A percentile compares a stretch with the other conserved stretches of the same genome.
phyloP scores from a whole-genome alignment of 2,113 vertebrate genomes.

The Acinonyx jubatus region DNA sequence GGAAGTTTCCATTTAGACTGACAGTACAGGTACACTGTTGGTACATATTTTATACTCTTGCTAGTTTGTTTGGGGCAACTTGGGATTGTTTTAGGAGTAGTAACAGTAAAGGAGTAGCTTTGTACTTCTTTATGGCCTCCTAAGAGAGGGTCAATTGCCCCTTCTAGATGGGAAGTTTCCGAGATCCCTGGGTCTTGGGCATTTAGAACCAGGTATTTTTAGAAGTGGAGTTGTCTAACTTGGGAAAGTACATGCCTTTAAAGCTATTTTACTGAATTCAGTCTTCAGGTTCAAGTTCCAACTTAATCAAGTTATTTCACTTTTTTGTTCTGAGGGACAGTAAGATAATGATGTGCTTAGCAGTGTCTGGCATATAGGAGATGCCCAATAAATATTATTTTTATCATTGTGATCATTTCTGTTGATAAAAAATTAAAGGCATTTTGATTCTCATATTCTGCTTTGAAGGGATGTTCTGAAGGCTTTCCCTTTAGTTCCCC shows the following conservation, averaged over 20 bases:
- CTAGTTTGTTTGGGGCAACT: background rate
- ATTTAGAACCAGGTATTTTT: background rate
- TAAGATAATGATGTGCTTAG: background rate
- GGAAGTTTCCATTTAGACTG: slow-evolving; percentile 43
- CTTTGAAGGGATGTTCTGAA: background rate
- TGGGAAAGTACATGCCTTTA: background rate
- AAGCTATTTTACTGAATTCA: background rate
- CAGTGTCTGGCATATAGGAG: background rate
- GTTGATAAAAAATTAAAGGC: background rate
- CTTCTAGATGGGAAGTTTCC: background rate
- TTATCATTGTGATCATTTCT: background rate
- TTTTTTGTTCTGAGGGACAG: background rate
- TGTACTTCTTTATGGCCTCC: background rate
- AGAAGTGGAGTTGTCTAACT: background rate
- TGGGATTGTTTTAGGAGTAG: background rate
- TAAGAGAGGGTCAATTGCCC: background rate
- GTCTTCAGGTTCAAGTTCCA: background rate
- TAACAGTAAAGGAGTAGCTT: background rate
- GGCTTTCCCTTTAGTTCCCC: background rate
- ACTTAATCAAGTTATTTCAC: background rate
- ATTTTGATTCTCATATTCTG: background rate
- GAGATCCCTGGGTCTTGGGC: background rate
- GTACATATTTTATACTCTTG: background rate
- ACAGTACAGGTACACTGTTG: background rate
- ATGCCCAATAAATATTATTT: background rate